Evolutionary conservation across 2,113 vertebrate genomes (phyloP).

Genomic region (Spea multiplicata): DNA sequence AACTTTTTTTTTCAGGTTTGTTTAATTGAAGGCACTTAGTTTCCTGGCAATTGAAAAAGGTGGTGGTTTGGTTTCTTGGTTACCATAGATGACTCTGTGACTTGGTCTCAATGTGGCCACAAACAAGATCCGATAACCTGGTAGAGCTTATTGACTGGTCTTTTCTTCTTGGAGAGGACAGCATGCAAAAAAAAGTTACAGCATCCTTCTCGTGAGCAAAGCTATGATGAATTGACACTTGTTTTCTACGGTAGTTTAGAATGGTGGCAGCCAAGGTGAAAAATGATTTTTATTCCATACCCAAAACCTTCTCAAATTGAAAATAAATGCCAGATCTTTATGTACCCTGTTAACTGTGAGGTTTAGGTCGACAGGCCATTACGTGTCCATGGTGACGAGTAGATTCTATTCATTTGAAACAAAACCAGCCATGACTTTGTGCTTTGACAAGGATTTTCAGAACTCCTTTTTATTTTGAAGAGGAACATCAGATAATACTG

Average conservation of each 20-base stretch:
- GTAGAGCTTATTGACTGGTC: constrained; percentile 66
- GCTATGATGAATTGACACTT: constrained; percentile 65
- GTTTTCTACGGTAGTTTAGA: constrained; percentile 61
- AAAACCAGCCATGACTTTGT: constrained; percentile 94
- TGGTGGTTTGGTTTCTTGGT: constrained; percentile 88
- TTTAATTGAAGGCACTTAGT: constrained; percentile 99
- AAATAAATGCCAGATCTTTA: constrained; percentile 69
- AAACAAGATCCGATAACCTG: constrained; percentile 68
- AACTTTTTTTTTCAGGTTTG: constrained; percentile 77
- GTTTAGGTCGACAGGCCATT: constrained; percentile 72
- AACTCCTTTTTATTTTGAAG: constrained; percentile 63
- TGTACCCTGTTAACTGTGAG: constrained; percentile 74
- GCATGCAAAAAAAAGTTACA: constrained; percentile 71
- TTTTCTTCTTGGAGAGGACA: constrained; percentile 62
- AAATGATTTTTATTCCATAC: constrained; percentile 54
- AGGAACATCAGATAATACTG: constrained; percentile 68
- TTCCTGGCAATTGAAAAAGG: constrained; percentile 95
- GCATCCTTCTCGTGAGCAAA: constrained; percentile 65
- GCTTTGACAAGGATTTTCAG: constrained; percentile 91
- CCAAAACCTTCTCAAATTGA: constrained; percentile 61
- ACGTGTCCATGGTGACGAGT: constrained; percentile 77
- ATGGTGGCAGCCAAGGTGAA: constrained; percentile 64
- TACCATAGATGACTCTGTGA: constrained; percentile 66
- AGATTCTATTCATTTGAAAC: constrained; percentile 78
- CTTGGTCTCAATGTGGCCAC: constrained; percentile 62